Conservation (phyloP, 2,113 vertebrate genomes). For the Stigmatopora argus region DNA sequence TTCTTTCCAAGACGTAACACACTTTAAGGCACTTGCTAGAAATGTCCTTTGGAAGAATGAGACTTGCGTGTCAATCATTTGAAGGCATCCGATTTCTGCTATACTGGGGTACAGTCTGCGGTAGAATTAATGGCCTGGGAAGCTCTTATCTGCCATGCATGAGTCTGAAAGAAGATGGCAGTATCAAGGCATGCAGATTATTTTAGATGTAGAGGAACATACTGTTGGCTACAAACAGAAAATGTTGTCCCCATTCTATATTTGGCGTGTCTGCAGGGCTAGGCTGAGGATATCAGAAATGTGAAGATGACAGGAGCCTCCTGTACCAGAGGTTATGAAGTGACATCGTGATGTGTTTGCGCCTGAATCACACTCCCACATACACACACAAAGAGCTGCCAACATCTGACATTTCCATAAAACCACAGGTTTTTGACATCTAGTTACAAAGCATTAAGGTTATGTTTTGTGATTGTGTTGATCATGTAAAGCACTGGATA, state of each 20-base stretch:
- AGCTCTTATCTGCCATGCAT: neutral
- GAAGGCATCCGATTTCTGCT: neutral
- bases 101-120: neutral
- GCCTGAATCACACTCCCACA: constrained; percentile 55
- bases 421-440: constrained; percentile 41
- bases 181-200: constrained; percentile 20
- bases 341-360: constrained; percentile 67
- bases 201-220: constrained; percentile 55
- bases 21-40: constrained; percentile 53
- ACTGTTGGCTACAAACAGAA: constrained; percentile 56
- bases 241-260: constrained; percentile 68
- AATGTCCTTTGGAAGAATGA: constrained; percentile 54
- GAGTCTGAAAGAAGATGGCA: neutral
- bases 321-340: constrained; percentile 70
- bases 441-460: constrained; percentile 48
- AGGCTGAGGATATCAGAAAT: constrained; percentile 67
- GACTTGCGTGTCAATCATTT: neutral
- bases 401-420: constrained; percentile 49
- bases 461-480: constrained; percentile 36
- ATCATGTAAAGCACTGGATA: constrained; percentile 8
- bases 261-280: constrained; percentile 66
- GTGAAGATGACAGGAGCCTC: constrained; percentile 71
- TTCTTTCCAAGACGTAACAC: constrained; percentile 54
- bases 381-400: constrained; percentile 37
- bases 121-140: neutral